Percentiles rank a stretch among this genome's conserved stretches.
These are phyloP conservation scores for Phenacoccus solenopsis DNA, from an alignment of 1,140 invertebrate species.

Conservation along the genomic window DNA sequence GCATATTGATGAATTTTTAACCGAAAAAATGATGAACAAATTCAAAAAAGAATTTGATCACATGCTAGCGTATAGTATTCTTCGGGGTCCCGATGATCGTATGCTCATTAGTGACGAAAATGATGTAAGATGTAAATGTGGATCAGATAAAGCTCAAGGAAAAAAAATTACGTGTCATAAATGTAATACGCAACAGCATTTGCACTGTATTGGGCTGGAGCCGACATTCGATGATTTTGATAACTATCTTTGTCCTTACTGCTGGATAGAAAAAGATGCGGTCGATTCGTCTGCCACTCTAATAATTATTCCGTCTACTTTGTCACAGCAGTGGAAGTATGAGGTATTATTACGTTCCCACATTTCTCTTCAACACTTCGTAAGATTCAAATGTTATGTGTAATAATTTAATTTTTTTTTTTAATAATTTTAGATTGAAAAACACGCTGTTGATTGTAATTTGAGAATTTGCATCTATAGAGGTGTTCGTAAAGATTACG, in stretches of 20 bases:
- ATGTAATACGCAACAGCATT: slow-evolving; percentile 47
- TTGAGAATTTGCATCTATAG: slow-evolving; percentile 46
- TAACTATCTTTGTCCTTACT: slow-evolving; percentile 45
- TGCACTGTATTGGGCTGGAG: slow-evolving; percentile 44
- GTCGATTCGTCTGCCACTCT: slow-evolving; percentile 49
- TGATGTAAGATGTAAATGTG: background rate
- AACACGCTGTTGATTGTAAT: slow-evolving; percentile 42
- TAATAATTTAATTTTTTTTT: slow-evolving; percentile 3
- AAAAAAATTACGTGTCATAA: slow-evolving; percentile 36
- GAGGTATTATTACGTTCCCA: slow-evolving; percentile 38
- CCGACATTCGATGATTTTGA: slow-evolving; percentile 27
- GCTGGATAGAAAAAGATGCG: slow-evolving; percentile 38
- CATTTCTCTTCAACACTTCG: background rate
- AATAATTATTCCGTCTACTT: slow-evolving; percentile 56
- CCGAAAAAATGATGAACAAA: slow-evolving; percentile 29
- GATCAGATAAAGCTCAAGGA: slow-evolving; percentile 27
- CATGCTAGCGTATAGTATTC: background rate
- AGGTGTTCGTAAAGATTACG: slow-evolving; percentile 42
- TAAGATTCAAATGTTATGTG: background rate
- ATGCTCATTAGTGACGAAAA: background rate
- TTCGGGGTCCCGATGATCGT: background rate
- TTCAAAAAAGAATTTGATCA: slow-evolving; percentile 23
- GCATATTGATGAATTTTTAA: slow-evolving; percentile 15
- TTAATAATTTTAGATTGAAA: slow-evolving; percentile 41
- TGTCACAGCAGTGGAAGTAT: slow-evolving; percentile 58